A percentile compares a stretch with the other conserved stretches of the same genome.
These are phyloP conservation scores for Parus major DNA, from an alignment of 2,113 vertebrate genomes.

Conservation along the genomic window DNA sequence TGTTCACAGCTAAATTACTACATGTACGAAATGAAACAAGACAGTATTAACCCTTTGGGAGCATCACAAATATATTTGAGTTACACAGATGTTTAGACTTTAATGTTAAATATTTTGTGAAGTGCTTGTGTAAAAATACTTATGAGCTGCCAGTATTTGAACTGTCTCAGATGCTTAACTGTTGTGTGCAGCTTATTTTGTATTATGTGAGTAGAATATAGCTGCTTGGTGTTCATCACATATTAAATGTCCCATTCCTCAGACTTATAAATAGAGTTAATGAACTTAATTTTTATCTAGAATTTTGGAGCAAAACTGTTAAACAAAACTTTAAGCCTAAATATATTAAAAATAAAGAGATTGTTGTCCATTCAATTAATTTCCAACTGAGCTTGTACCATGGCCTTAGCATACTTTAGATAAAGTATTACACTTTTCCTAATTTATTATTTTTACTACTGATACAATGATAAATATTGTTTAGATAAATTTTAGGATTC, in stretches of 20 bases:
- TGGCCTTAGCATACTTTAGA: background rate
- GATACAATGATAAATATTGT: background rate
- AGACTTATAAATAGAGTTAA: background rate
- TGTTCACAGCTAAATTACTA: conserved; percentile 50
- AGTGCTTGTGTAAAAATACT: background rate
- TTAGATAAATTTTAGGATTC: background rate
- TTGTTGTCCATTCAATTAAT: background rate
- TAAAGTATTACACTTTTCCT: background rate
- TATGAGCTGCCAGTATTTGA: background rate
- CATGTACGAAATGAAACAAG: conserved; percentile 59
- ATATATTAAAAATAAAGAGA: background rate
- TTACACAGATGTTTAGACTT: background rate
- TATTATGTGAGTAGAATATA: background rate
- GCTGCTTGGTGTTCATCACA: background rate
- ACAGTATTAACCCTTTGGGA: conserved; percentile 50
- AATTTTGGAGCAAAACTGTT: background rate
- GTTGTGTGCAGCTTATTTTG: background rate
- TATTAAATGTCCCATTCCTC: background rate
- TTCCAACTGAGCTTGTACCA: background rate
- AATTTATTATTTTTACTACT: background rate
- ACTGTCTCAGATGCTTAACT: background rate
- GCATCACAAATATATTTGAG: background rate
- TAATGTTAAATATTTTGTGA: background rate
- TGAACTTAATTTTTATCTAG: background rate
- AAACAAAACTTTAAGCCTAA: background rate